Base-by-base conservation (phyloP, 1,140 invertebrate species). In the Pseudoatta argentina region DNA sequence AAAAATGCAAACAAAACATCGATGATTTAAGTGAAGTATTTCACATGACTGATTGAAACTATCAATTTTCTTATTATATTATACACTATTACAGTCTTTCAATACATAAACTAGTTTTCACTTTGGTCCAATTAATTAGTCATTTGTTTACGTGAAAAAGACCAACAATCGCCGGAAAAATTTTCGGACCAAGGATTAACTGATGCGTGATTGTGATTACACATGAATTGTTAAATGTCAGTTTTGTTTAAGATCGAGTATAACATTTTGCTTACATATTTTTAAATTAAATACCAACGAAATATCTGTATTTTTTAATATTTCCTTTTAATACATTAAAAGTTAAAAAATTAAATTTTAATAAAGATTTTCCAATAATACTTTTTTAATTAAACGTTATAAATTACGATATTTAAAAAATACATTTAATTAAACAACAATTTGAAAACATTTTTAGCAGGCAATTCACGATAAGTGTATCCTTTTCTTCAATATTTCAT, bases 101-200 rank as follows among this genome's bases (percentile, higher is more conserved):
- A 72, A 34, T 88, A 53, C n/a, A 57, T 48, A 76, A 57, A 57
- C 16, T 72, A 69, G 48, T 88, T 89, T 75, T n/a, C 44, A 67
- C 34, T 85, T 59, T 67, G 55, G 59, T 87, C 51, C 21, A 53
- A 82, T 87, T 55, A 44, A 69, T 59, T 39, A 59, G 63, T 53
- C 18, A 24, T 18, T 44, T 27, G 27, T 57, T n/a, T 48, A 67
- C 34, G 7, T 5, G 21, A 76, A 44, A 89, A 89, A 57, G 72
- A 89, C 85, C 88, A 89, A 89, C 18, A 27, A 51, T 12, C 6
- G 24, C 71, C 24, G 48, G 3, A 66, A 73, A 75, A 63, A 82
- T 55, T 8, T 51, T 61, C n/a, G 66, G 76, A 89, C 57, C 87
- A 87, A 89, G 30, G 51, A 24, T 73, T n/a, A 51, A 53, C 48